Percentiles rank a stretch among this genome's conserved stretches.
phyloP scores from a whole-genome alignment of 2,797 vertebrate species.

The Anguilla anguilla region DNA sequence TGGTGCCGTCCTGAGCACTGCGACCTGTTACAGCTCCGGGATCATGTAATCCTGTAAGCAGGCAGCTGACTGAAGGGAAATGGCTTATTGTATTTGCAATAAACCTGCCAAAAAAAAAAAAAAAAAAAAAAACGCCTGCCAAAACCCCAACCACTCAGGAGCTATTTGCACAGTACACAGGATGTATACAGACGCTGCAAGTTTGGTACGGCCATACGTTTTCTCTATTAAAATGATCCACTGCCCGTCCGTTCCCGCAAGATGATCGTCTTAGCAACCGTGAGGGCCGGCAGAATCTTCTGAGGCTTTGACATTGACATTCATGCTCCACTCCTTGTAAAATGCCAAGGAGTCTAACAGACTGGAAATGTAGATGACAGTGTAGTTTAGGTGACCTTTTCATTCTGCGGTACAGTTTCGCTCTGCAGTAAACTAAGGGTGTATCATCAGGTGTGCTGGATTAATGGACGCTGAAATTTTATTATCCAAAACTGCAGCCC shows the following conservation, averaged over 20 bases:
- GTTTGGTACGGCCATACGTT: too few relatives aligned
- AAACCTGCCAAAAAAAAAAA: neutral
- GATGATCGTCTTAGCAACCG: neutral
- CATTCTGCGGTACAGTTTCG: too few relatives aligned
- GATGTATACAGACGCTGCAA: neutral
- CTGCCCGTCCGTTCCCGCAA: neutral
- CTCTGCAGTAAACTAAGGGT: too few relatives aligned
- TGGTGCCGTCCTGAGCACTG: neutral
- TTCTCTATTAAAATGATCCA: neutral
- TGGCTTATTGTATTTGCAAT: neutral
- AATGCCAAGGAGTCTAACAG: neutral
- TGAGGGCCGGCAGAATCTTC: neutral
- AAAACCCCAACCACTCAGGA: neutral
- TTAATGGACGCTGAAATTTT: too few relatives aligned
- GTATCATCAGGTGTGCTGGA: too few relatives aligned
- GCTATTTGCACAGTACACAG: neutral
- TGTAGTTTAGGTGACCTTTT: too few relatives aligned
- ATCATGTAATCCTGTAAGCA: neutral
- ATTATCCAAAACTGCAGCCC: too few relatives aligned
- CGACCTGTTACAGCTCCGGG: neutral
- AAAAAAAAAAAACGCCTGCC: too few relatives aligned
- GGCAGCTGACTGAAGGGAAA: neutral
- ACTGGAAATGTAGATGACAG: neutral
- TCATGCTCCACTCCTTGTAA: neutral
- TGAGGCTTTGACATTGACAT: neutral